Conservation (phyloP, 2,797 vertebrate genomes). For the Ctenosaura bakeri region DNA sequence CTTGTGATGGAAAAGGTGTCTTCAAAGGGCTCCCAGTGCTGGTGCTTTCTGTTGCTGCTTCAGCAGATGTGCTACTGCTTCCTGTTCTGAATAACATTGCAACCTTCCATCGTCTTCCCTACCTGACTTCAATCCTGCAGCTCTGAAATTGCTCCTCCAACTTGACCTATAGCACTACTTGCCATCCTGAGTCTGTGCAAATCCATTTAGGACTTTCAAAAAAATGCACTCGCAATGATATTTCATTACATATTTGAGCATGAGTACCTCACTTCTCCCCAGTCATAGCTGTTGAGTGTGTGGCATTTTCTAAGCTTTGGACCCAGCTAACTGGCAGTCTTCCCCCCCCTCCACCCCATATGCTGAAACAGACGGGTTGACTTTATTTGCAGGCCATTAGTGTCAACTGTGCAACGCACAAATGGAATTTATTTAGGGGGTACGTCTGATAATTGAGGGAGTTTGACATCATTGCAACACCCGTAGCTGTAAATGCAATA, state of each 20-base stretch:
- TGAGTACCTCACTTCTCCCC: slow-evolving; percentile 79
- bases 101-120: slow-evolving; percentile 6
- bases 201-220: slow-evolving; percentile 57
- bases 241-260: slow-evolving; percentile 79
- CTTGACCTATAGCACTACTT: slow-evolving; percentile 47
- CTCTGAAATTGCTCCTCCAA: background rate
- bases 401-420: slow-evolving; percentile 78
- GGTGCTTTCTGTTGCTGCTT: background rate
- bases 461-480: slow-evolving; percentile 55
- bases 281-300: slow-evolving; percentile 77
- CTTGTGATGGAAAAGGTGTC: background rate
- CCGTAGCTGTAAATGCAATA: slow-evolving; percentile 33
- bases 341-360: background rate
- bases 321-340: slow-evolving; percentile 70
- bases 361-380: slow-evolving; percentile 75
- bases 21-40: background rate
- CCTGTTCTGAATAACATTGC: background rate
- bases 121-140: background rate
- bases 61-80: slow-evolving; percentile 7
- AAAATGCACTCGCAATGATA: slow-evolving; percentile 77
- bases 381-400: slow-evolving; percentile 80
- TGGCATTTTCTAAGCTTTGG: slow-evolving; percentile 75
- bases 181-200: slow-evolving; percentile 54
- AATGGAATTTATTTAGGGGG: slow-evolving; percentile 76
- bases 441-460: slow-evolving; percentile 57